A percentile compares a stretch with the other conserved stretches of the same genome.
These are phyloP conservation scores for Enteromius trimaculatus DNA, from an alignment of 2,797 vertebrate genomes.

Conservation along the genomic window DNA sequence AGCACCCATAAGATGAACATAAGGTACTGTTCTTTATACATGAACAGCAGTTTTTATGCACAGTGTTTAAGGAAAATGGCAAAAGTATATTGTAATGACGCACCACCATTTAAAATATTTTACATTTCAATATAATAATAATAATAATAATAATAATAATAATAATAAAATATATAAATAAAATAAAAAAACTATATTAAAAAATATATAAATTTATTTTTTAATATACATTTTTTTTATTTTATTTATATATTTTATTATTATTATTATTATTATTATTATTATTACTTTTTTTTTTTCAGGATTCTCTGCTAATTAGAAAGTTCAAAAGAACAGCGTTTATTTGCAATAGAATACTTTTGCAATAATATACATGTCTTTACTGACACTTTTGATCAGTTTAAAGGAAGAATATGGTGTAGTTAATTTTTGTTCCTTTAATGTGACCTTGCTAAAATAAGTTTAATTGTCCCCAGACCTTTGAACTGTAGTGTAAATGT, in stretches of 20 bases:
- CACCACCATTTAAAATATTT: too few species aligned
- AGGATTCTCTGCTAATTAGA: not conserved
- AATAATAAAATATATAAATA: too few species aligned
- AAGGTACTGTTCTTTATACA: slow-evolving; percentile 73
- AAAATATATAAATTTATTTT: too few species aligned
- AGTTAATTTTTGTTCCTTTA: too few species aligned
- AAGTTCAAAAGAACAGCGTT: not conserved
- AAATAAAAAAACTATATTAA: too few species aligned
- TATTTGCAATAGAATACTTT: not conserved
- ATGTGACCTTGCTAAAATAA: not conserved
- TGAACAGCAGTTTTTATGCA: not conserved
- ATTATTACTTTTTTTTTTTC: not conserved
- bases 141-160: too few species aligned
- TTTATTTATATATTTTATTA: too few species aligned
- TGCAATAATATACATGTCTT: not conserved
- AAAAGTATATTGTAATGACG: not conserved
- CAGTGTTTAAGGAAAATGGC: not conserved
- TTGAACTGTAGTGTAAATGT: not conserved
- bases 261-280: not conserved
- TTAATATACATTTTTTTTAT: too few species aligned
- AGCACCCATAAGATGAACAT: slow-evolving; percentile 96
- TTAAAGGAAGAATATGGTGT: not conserved
- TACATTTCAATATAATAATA: not conserved
- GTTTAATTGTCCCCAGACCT: not conserved
- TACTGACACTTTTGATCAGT: not conserved